phyloP scores from a whole-genome alignment of 2,888 invertebrate species.

The Hofmannophila pseudospretella region DNA sequence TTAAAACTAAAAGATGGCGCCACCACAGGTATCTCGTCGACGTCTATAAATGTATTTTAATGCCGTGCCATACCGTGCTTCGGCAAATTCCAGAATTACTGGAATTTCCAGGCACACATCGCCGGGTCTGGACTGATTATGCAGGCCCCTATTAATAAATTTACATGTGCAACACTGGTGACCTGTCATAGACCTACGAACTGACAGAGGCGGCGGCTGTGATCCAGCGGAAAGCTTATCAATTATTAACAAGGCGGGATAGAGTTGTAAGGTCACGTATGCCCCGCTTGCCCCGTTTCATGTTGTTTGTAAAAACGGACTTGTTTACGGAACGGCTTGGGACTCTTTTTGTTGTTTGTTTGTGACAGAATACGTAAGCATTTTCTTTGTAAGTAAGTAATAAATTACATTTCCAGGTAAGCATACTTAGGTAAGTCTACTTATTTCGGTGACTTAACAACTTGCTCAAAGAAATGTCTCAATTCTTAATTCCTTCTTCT shows the following conservation, averaged over 20 bases:
- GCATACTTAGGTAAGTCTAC: too few species aligned
- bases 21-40: too few species aligned
- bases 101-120: not conserved
- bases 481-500: too few species aligned
- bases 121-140: not conserved
- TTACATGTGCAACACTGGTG: slow-evolving; percentile 9
- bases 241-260: slow-evolving; percentile 28
- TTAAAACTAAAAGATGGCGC: too few species aligned
- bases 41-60: not conserved
- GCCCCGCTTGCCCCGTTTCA: not conserved
- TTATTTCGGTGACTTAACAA: too few species aligned
- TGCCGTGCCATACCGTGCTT: too few species aligned
- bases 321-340: not conserved
- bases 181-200: not conserved
- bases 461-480: too few species aligned
- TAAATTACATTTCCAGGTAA: too few species aligned
- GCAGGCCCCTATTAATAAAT: slow-evolving; percentile 13
- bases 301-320: slow-evolving; percentile 1
- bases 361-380: not conserved
- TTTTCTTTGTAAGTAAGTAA: too few species aligned
- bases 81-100: not conserved
- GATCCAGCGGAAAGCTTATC: slow-evolving; percentile 21
- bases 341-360: not conserved
- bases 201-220: slow-evolving; percentile 30
- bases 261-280: not conserved